Conservation (phyloP, 2,888 invertebrate genomes). For the Melolontha melolontha region DNA sequence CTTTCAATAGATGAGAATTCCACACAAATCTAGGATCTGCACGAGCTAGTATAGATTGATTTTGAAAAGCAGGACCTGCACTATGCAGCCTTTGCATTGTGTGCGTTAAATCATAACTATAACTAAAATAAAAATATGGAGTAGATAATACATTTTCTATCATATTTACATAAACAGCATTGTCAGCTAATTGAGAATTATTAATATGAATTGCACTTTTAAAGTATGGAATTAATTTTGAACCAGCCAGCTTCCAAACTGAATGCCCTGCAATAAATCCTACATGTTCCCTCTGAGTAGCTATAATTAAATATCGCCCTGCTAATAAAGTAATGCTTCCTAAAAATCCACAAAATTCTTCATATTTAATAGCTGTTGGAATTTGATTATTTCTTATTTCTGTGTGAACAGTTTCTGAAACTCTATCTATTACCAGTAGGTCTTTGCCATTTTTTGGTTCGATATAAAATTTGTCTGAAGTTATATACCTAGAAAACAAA, state of each 20-base stretch:
- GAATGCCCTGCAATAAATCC: constrained; percentile 86
- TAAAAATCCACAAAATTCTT: constrained; percentile 87
- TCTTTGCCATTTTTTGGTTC: constrained; percentile 83
- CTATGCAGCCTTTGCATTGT: constrained; percentile 88
- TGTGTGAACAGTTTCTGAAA: constrained; percentile 62
- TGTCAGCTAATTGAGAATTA: constrained; percentile 84
- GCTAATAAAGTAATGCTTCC: constrained; percentile 87
- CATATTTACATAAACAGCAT: constrained; percentile 87
- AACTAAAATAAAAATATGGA: constrained; percentile 93
- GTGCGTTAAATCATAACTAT: constrained; percentile 93
- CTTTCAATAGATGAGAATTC: constrained; percentile 86
- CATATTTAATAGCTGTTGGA: constrained; percentile 72
- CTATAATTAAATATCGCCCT: constrained; percentile 89
- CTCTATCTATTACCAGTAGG: constrained; percentile 86
- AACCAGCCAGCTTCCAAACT: constrained; percentile 82
- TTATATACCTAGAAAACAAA: constrained; percentile 76
- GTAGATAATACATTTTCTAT: constrained; percentile 83
- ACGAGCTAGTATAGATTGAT: constrained; percentile 81
- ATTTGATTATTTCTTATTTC: constrained; percentile 70
- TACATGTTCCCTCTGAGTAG: constrained; percentile 83
- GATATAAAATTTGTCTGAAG: constrained; percentile 90
- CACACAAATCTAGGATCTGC: constrained; percentile 93
- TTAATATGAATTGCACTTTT: constrained; percentile 87
- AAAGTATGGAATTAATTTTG: constrained; percentile 89
- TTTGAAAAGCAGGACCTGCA: constrained; percentile 85